phyloP scores from a whole-genome alignment of 1,140 invertebrate genomes.

The Drosophila equinoxialis region DNA sequence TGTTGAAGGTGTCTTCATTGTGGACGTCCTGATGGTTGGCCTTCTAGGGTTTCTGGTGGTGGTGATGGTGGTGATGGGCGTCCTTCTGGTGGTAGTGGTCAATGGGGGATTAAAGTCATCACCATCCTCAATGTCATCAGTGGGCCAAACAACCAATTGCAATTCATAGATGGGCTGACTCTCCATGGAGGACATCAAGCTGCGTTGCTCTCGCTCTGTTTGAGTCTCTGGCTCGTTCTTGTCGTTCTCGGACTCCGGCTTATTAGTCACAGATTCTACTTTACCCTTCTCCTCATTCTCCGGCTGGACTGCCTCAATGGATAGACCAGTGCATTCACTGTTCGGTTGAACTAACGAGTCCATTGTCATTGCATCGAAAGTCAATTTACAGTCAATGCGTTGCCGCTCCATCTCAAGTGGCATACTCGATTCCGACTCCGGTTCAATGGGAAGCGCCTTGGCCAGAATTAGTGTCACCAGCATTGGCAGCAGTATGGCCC shows the following conservation, averaged over 20 bases:
- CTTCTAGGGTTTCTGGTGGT: constrained; percentile 13
- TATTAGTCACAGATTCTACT: constrained; percentile 39
- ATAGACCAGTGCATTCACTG: constrained; percentile 10
- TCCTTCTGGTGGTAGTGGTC: constrained; percentile 12
- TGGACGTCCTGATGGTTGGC: constrained; percentile 19
- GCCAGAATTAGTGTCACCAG: constrained; percentile 47
- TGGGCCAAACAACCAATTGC: constrained; percentile 79
- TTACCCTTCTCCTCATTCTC: constrained; percentile 1
- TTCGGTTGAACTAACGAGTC: constrained; percentile 67
- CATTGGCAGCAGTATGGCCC: constrained; percentile 36
- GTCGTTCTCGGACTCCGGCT: constrained; percentile 31
- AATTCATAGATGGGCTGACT: constrained; percentile 78
- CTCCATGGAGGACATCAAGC: constrained; percentile 46
- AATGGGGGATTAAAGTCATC: constrained; percentile 41
- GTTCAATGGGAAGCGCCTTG: constrained; percentile 38
- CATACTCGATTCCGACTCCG: constrained; percentile 14
- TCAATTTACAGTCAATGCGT: constrained; percentile 76
- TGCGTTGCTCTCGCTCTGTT: constrained; percentile 38
- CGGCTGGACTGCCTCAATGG: constrained; percentile 29
- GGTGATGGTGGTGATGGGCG: neutral
- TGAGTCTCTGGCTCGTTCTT: constrained; percentile 9
- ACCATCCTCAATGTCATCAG: constrained; percentile 66
- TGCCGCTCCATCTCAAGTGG: constrained; percentile 21
- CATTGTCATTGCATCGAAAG: constrained; percentile 75
- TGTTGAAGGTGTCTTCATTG: constrained; percentile 30